Evolutionary conservation across 2,797 vertebrate genomes (phyloP), one percentile per base, ranked within the genome.

Genomic region (Sebastes dallii): DNA sequence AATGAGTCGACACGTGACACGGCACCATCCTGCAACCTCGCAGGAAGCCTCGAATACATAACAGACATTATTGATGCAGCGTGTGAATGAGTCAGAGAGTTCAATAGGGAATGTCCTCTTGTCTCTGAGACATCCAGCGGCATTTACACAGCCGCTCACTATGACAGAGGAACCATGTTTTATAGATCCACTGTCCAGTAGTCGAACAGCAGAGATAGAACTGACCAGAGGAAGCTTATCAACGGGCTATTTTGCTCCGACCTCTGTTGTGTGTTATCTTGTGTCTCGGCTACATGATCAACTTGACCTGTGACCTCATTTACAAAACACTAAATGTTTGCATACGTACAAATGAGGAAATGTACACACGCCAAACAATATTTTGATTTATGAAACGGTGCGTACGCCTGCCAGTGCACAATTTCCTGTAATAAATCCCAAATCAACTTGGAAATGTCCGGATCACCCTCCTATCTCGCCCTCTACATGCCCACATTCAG

Each of bases 41-140:
- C 82, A 86, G 42, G 52, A 72, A 70, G 71, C 67, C 81, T 77
- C 42, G 11, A 81, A 74, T 75, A 78, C 78, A 80, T 75, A 72
- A 87, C 83, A 72, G 54, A 73, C 75, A 82, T 84, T 73, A 78
- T 8, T 73, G 84, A 86, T 83, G 56, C 71, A 60, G 72, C 3
- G 70, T 83, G 83, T 67, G 75, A 85, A 81, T 42, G 75, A 62
- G 78, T 72, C 69, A 77, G 46, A 72, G 46, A 59, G 66, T 61
- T 77, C 75, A 74, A 20, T 50, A 66, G 24, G 65, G 61, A 77
- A 61, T 4, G 59, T 39, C 64, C 70, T 82, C 72, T 52, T 25
- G 18, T 46, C 46, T 67, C 34, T 34, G 36, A 36, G 55, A 52
- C 42, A 58, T 34, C 14, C 34, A 29, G 42, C 0, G 1, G 46